Conservation (phyloP, 2,888 invertebrate species). For the Polietes domitor region DNA sequence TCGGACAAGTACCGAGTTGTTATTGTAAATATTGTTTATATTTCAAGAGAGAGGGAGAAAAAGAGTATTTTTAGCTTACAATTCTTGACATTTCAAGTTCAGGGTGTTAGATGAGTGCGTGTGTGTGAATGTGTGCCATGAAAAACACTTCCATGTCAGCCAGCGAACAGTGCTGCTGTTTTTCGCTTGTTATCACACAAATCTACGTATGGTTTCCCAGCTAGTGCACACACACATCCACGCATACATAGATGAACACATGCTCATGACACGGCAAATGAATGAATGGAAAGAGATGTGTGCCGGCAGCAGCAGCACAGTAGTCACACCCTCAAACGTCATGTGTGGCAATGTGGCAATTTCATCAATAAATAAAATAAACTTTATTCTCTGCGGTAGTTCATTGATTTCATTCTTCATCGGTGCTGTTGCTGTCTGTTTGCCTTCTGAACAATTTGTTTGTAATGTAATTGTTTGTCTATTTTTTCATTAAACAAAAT, state of each 20-base stretch:
- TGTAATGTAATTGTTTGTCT: not conserved
- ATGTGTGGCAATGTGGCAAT: conserved; percentile 51
- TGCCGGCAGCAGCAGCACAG: not conserved
- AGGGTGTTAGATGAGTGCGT: conserved; percentile 31
- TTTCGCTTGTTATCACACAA: not conserved
- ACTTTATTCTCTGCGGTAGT: conserved; percentile 42
- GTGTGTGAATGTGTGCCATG: not conserved
- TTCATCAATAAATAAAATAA: conserved; percentile 52
- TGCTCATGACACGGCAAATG: not conserved
- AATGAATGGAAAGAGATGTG: not conserved
- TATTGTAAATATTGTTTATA: conserved; percentile 26
- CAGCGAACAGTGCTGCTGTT: not conserved
- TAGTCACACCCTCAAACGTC: conserved; percentile 44
- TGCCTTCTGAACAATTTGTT: not conserved
- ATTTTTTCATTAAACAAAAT: conserved; percentile 3
- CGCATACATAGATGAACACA: not conserved
- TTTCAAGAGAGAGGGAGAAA: not conserved
- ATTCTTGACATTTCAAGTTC: conserved; percentile 63
- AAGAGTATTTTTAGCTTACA: conserved; percentile 31
- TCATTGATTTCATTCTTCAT: conserved; percentile 47
- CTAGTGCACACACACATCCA: not conserved
- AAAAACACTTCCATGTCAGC: not conserved
- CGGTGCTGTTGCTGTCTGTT: not conserved
- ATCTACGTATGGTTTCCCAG: not conserved
- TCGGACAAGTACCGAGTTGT: not conserved